Evolutionary conservation across 2,113 vertebrate species (phyloP), one percentile per base, ranked within the genome.

Genomic region (Hassar affinis): DNA sequence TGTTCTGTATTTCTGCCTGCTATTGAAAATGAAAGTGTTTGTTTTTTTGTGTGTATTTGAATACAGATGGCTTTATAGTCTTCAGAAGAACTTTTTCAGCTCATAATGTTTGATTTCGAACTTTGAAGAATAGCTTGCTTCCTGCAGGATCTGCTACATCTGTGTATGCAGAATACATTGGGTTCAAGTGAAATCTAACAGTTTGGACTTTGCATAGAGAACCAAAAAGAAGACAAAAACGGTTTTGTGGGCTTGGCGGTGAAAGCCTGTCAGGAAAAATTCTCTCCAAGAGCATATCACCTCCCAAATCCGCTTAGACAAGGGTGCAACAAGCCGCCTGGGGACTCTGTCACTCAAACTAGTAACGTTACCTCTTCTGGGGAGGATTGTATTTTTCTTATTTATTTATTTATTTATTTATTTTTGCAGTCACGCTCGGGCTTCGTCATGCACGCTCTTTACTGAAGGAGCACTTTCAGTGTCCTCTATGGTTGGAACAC

Each of bases 371-470:
- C 82, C 77, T 79, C 59, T 90, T 93, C 89, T n/a, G 82, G 80
- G 87, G 38, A n/a, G 64, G 89, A 69, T 78, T 90, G 92, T 91
- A 75, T 88, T 69, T 72, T 3, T 75, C n/a, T 33, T 54, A 30
- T 51, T 30, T 75, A 6, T 75, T 33, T 54, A 12, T 18, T 74
- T 74, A 3, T 76, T 54, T 76, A 5, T 54, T 76, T 77, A 2
- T 77, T 33, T 3, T 35, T 93, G 83, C 85, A 90, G 88, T 92
- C 91, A 92, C 88, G 91, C 90, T 82, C 86, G 84, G 88, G 82
- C 81, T 91, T 80, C 83, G 87, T 85, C 87, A 88, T 27, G 76
- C 78, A 89, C 88, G 30, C 59, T 57, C 3, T 51, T 74, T 49
- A 66, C 72, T 79, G 51, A 78, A 30, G 79, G 47, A 61, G 47